These are phyloP conservation scores for Clitarchus hookeri DNA, from an alignment of 2,888 invertebrate species.

Conservation along the genomic window DNA sequence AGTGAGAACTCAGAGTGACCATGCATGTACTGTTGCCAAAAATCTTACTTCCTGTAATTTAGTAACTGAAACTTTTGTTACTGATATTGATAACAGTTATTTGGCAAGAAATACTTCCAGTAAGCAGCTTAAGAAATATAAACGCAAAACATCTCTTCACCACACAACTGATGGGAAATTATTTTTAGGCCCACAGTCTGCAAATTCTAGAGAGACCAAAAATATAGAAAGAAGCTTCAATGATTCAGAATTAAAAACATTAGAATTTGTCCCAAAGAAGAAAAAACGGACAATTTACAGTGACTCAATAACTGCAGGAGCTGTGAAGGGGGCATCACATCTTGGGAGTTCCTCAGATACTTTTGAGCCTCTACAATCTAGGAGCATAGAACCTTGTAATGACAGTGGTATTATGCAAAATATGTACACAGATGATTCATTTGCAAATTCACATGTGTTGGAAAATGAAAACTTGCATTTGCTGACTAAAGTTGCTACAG, in stretches of 20 bases:
- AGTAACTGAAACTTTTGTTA: too few species aligned
- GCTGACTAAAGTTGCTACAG: neutral
- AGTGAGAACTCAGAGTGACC: neutral
- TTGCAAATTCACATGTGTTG: neutral
- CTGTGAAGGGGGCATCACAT: neutral
- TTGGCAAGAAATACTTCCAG: neutral
- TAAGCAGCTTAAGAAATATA: neutral
- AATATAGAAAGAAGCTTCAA: neutral
- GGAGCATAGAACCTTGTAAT: neutral
- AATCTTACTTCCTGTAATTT: neutral
- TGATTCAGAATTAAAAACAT: neutral
- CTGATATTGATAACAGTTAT: too few species aligned
- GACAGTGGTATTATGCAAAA: neutral
- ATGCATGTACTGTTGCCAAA: neutral
- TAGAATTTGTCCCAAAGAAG: neutral
- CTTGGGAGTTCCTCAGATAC: neutral
- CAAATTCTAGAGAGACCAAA: neutral
- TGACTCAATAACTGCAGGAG: neutral
- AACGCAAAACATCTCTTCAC: neutral
- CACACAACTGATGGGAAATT: neutral
- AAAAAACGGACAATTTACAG: too few species aligned
- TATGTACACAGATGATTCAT: neutral
- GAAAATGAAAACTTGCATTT: neutral
- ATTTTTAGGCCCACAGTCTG: neutral
- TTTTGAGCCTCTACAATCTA: neutral